Evolutionary conservation across 2,797 vertebrate species (phyloP).

Genomic region (Amblyraja radiata): DNA sequence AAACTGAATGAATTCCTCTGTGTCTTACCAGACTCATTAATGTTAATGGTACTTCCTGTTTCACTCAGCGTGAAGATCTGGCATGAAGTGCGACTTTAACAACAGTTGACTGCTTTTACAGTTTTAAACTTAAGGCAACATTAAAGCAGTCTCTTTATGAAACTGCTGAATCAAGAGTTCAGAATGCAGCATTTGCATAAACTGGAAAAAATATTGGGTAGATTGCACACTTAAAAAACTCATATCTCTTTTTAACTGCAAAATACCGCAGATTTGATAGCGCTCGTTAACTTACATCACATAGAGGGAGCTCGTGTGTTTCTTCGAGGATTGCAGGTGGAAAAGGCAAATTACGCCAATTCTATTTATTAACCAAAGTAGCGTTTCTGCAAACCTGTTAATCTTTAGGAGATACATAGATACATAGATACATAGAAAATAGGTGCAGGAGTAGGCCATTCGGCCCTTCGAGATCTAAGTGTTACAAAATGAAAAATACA

Average conservation of each 20-base stretch:
- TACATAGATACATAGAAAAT: no score
- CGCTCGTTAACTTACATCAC: neutral
- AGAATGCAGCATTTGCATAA: neutral
- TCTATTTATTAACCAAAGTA: neutral
- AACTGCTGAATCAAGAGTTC: neutral
- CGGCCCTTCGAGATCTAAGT: neutral
- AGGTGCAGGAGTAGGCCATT: no score
- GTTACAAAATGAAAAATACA: neutral
- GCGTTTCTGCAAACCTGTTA: neutral
- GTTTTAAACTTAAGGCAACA: neutral
- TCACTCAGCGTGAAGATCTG: neutral
- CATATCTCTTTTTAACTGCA: neutral
- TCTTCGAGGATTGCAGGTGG: constrained; percentile 15
- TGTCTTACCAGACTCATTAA: neutral
- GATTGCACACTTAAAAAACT: neutral
- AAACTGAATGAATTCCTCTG: neutral
- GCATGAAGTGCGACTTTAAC: neutral
- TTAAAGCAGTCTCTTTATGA: neutral
- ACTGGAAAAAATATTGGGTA: neutral
- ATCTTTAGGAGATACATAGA: neutral
- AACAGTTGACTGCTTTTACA: neutral
- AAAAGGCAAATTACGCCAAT: neutral
- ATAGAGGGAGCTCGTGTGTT: constrained; percentile 16
- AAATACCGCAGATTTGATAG: neutral
- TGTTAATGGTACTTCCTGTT: neutral